Percentiles rank a stretch among this genome's conserved stretches.
These are phyloP conservation scores for Clivina fossor DNA, from an alignment of 2,888 invertebrate genomes.

Conservation along the genomic window DNA sequence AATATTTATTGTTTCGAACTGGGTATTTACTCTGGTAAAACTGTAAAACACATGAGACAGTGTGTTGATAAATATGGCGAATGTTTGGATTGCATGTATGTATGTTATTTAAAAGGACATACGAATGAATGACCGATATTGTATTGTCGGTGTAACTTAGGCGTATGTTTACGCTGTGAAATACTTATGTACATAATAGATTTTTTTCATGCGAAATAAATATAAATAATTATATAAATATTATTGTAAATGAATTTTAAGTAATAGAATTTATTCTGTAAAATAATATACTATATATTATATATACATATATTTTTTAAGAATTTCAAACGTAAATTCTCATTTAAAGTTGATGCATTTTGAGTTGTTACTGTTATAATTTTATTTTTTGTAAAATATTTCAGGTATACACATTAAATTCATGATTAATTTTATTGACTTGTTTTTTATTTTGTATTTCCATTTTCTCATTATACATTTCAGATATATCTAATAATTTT, in stretches of 20 bases:
- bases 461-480: no score
- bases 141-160: slow-evolving; percentile 2
- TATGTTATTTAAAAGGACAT: no score
- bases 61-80: no score
- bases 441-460: slow-evolving; percentile 7
- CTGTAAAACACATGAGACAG: no score
- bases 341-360: slow-evolving; percentile 29
- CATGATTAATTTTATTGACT: slow-evolving; percentile 19
- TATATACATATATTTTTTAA: slow-evolving; percentile 30
- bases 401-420: slow-evolving; percentile 27
- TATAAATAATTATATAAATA: slow-evolving; percentile 17
- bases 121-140: no score
- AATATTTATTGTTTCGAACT: slow-evolving; percentile 10
- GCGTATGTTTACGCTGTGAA: slow-evolving; percentile 5
- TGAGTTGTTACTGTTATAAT: slow-evolving; percentile 30
- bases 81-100: no score
- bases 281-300: slow-evolving; percentile 26
- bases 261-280: slow-evolving; percentile 27
- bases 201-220: slow-evolving; percentile 29
- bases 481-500: no score
- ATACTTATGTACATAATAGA: slow-evolving; percentile 14
- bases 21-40: no score
- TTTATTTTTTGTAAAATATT: slow-evolving; percentile 29
- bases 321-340: slow-evolving; percentile 27
- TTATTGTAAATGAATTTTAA: slow-evolving; percentile 29